Conservation (phyloP, 2,113 vertebrate genomes). For the Eurystomus gularis region DNA sequence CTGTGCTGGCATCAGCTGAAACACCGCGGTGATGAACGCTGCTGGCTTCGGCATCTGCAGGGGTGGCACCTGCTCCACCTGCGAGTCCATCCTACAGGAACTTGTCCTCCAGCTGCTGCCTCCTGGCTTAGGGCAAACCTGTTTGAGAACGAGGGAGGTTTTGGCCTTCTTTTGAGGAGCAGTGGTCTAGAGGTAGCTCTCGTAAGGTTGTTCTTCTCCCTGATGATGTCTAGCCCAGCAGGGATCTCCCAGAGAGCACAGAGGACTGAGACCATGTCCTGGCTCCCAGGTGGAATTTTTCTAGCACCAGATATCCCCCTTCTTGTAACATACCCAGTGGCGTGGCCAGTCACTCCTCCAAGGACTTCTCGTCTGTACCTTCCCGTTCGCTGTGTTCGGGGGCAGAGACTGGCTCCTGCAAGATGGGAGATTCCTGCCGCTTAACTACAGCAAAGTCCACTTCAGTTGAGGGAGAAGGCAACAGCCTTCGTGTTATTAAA, state of each 20-base stretch:
- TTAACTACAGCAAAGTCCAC: neutral
- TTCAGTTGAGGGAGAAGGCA: neutral
- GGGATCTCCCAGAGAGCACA: neutral
- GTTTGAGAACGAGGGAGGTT: neutral
- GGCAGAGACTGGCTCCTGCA: neutral
- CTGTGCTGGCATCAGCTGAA: neutral
- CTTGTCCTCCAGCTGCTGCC: neutral
- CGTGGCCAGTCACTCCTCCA: neutral
- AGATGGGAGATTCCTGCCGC: neutral
- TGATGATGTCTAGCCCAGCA: neutral
- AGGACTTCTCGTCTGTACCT: neutral
- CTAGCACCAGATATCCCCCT: neutral
- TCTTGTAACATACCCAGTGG: neutral
- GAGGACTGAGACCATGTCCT: neutral
- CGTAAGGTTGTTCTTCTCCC: rapidly evolving
- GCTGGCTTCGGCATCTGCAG: neutral
- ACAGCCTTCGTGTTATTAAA: neutral
- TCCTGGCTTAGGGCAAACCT: neutral
- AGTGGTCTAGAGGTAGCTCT: neutral
- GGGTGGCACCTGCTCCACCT: neutral
- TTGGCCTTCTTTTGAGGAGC: neutral
- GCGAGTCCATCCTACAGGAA: neutral
- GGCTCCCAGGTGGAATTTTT: neutral
- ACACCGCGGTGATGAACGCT: rapidly evolving
- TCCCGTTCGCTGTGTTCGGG: neutral